Conservation (phyloP, 2,797 vertebrate species). For the Hylomyscus alleni region DNA sequence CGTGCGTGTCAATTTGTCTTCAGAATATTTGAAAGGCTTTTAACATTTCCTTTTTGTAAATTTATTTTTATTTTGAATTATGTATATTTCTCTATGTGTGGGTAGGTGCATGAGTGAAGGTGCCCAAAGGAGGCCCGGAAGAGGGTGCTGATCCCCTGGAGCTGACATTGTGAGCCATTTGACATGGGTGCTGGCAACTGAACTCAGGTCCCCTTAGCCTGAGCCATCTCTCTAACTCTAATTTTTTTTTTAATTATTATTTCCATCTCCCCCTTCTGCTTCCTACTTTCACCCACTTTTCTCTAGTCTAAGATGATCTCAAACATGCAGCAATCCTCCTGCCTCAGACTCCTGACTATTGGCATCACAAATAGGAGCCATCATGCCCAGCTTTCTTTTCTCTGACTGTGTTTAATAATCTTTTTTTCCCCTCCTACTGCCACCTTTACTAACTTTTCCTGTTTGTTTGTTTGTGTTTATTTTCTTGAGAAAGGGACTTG, state of each 20-base stretch:
- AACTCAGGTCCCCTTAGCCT: neutral
- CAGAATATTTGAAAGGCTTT: neutral
- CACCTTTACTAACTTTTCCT: conserved; percentile 45
- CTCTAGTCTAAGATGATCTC: neutral
- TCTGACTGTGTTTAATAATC: neutral
- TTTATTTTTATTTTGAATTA: neutral
- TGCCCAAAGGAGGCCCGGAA: neutral
- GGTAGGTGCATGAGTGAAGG: neutral
- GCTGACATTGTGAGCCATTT: neutral
- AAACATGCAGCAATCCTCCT: neutral
- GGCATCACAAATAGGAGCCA: neutral
- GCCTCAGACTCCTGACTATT: neutral
- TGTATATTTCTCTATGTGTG: neutral
- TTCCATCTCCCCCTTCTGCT: neutral
- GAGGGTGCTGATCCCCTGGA: neutral
- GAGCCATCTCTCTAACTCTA: conserved; percentile 12
- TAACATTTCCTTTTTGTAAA: neutral
- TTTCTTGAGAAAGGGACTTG: neutral
- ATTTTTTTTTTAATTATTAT: neutral
- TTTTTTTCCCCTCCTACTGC: neutral
- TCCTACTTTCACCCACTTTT: neutral
- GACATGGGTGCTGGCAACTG: neutral
- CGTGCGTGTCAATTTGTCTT: conserved; percentile 81
- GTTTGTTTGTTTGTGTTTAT: neutral
- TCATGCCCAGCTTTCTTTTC: neutral